Percentiles rank a stretch among this genome's conserved stretches.
Conservation (phyloP, 2,797 vertebrate genomes). For the Glossophaga mutica region DNA sequence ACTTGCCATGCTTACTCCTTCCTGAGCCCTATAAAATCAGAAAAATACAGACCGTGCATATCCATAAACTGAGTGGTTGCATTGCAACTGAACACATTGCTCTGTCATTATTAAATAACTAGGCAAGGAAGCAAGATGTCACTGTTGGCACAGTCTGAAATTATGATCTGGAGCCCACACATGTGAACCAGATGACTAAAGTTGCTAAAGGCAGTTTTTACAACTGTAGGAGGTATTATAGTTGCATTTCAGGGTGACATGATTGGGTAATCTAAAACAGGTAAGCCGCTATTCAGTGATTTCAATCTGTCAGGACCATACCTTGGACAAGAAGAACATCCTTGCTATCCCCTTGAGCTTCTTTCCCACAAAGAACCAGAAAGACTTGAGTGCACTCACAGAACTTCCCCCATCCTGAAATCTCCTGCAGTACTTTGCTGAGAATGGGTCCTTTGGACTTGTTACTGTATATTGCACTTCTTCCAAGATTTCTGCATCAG, state of each 20-base stretch:
- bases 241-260: conserved; percentile 35
- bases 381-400: not conserved
- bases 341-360: not conserved
- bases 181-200: conserved; percentile 55
- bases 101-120: conserved; percentile 47
- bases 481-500: not conserved
- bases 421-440: not conserved
- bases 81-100: not conserved
- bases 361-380: not conserved
- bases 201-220: conserved; percentile 49
- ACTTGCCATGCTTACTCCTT: not conserved
- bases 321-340: not conserved
- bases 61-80: not conserved
- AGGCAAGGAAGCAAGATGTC: conserved; percentile 55
- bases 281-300: not conserved
- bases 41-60: conserved; percentile 2
- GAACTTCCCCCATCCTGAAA: not conserved
- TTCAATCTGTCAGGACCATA: not conserved
- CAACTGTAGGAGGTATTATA: conserved; percentile 29
- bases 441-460: not conserved
- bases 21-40: not conserved
- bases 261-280: not conserved
- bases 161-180: conserved; percentile 57
- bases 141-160: conserved; percentile 50
- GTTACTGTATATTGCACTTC: not conserved